phyloP scores from a whole-genome alignment of 2,113 vertebrate genomes.

The Todiramphus saurophagus region DNA sequence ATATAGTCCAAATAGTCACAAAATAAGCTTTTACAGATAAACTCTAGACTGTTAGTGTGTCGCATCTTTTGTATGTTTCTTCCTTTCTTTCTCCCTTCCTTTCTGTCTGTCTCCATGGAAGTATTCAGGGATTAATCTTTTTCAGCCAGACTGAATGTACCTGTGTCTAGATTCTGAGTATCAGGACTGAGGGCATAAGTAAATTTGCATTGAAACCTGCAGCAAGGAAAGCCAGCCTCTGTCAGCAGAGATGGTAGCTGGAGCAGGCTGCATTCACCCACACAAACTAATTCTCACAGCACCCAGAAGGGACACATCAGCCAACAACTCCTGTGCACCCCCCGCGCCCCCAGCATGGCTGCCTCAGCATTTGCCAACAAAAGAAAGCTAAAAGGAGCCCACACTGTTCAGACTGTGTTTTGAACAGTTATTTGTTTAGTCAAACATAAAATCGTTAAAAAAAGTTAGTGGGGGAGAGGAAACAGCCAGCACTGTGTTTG shows the following conservation, averaged over 20 bases:
- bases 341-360: fast-evolving
- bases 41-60: not conserved
- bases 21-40: not conserved
- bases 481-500: not conserved
- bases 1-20: not conserved
- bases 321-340: not conserved
- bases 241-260: not conserved
- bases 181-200: not conserved
- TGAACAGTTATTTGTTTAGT: not conserved
- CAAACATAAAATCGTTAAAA: not conserved
- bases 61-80: not conserved
- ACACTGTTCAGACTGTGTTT: not conserved
- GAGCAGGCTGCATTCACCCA: not conserved
- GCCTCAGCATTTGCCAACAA: not conserved
- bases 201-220: not conserved
- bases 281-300: not conserved
- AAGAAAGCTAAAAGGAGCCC: not conserved
- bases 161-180: fast-evolving
- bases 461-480: not conserved
- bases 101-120: not conserved
- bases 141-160: not conserved
- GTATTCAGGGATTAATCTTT: not conserved
- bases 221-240: not conserved
- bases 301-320: fast-evolving
- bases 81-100: not conserved